Evolutionary conservation across 2,797 vertebrate species (phyloP), one percentile per base, ranked within the genome.

Genomic region (Hafferia zeledoni): DNA sequence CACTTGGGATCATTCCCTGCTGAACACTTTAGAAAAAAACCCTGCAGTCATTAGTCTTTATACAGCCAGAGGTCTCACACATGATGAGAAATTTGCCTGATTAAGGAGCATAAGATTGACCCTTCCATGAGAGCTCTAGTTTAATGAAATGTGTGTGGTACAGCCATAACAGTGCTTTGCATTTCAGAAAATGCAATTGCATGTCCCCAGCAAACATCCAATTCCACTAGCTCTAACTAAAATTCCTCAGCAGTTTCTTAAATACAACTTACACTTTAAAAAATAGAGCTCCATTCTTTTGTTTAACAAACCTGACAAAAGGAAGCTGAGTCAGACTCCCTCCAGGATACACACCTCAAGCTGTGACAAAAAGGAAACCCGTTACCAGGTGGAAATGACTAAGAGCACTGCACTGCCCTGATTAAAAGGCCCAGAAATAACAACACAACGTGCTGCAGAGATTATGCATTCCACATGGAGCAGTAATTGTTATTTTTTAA

Each of bases 371-470:
- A 71, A 91, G 95, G 93, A 94, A 97, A 91, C 79, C 65, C 59
- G 86, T 70, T 81, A 74, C 85, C 71, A 13, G 94, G 64, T 91
- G 96, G 97, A 97, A 97, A 88, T 94, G 76, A 94, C 93, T 91
- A 75, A 93, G 35, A 87, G 88, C 85, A 56, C 83, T 91, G 87
- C 65, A 44, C 55, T 68, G 77, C 61, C 52, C 92, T 93, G 94
- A 97, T 96, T 96, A 95, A 88, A 96, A 65, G 30, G 55, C 79
- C 79, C 94, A 87, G 86, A 81, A 94, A 92, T 85, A 93, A 94
- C 37, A 84, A 46, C 57, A 65, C 61, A 53, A 67, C 4, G 0
- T 91, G 81, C 74, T 81, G 84, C 67, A 76, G 24, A 89, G 81
- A 89, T 90, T 63, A 71, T 60, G 68, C 39, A 46, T 90, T 76